Percentiles rank a stretch among this genome's conserved stretches.
phyloP scores from a whole-genome alignment of 2,797 vertebrate species.

The Pempheris klunzingeri region DNA sequence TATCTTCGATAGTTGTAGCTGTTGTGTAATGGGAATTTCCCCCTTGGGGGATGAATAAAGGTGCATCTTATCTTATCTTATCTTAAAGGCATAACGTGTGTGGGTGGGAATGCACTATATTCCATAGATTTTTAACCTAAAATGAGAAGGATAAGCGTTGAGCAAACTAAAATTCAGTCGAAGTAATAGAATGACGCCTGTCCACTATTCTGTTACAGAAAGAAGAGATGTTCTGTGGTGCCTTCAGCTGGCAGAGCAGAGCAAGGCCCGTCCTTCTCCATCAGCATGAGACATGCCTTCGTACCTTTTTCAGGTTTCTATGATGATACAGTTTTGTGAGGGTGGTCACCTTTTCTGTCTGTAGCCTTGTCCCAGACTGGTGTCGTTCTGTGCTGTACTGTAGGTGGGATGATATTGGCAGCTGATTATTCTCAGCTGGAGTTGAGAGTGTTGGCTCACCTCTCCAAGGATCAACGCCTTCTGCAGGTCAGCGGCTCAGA shows the following conservation, averaged over 20 bases:
- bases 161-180: not conserved
- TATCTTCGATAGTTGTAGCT: too few relatives aligned
- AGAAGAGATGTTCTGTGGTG: constrained; percentile 54
- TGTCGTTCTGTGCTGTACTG: constrained; percentile 33
- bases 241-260: constrained; percentile 63
- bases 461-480: constrained; percentile 90
- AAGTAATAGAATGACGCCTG: not conserved
- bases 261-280: constrained; percentile 87
- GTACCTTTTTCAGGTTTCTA: constrained; percentile 93
- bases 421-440: constrained; percentile 98
- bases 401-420: constrained; percentile 94
- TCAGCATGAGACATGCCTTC: constrained; percentile 98
- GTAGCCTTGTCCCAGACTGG: not conserved
- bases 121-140: not conserved
- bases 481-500: constrained; percentile 78
- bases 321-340: not conserved
- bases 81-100: too few relatives aligned
- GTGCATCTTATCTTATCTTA: too few relatives aligned
- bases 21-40: too few relatives aligned
- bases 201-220: constrained; percentile 51
- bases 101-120: not conserved
- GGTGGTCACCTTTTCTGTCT: not conserved
- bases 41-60: too few relatives aligned
- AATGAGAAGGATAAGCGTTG: not conserved
- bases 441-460: constrained; percentile 94